phyloP scores from a whole-genome alignment of 2,888 invertebrate genomes.

The Leucozona laternaria region DNA sequence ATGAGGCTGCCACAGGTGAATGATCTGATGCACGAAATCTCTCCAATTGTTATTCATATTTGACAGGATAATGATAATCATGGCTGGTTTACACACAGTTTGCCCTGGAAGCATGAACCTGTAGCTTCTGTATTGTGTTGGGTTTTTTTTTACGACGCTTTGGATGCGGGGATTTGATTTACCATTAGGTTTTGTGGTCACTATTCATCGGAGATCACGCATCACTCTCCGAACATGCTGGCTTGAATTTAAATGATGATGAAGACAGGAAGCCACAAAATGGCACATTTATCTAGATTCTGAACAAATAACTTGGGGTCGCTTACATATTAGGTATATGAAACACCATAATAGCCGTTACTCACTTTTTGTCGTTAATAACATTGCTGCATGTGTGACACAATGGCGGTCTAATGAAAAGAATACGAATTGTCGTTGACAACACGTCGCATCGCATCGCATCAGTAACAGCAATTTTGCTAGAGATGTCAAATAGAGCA shows the following conservation, averaged over 20 bases:
- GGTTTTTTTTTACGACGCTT: neutral
- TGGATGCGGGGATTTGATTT: slow-evolving; percentile 59
- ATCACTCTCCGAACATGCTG: slow-evolving; percentile 32
- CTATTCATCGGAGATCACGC: slow-evolving; percentile 71
- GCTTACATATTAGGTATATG: neutral
- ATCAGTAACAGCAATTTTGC: neutral
- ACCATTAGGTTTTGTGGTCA: slow-evolving; percentile 73
- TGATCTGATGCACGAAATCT: slow-evolving; percentile 74
- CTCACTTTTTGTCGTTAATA: slow-evolving; percentile 7
- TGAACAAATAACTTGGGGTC: slow-evolving; percentile 38
- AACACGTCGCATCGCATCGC: neutral
- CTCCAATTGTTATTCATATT: slow-evolving; percentile 70
- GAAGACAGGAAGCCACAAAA: slow-evolving; percentile 72
- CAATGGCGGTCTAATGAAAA: slow-evolving; percentile 64
- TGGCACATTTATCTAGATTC: slow-evolving; percentile 39
- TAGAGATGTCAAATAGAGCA: slow-evolving; percentile 17
- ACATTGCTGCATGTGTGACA: slow-evolving; percentile 3
- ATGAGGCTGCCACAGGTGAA: slow-evolving; percentile 61
- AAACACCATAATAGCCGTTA: slow-evolving; percentile 35
- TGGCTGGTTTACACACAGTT: slow-evolving; percentile 43
- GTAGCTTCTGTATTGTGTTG: slow-evolving; percentile 60
- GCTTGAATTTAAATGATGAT: slow-evolving; percentile 50
- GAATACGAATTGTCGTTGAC: slow-evolving; percentile 36
- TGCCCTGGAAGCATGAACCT: slow-evolving; percentile 53
- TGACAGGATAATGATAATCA: slow-evolving; percentile 75